Percentiles rank a stretch among this genome's conserved stretches.
phyloP scores from a whole-genome alignment of 2,797 vertebrate species.

The Chaenodraco wilsoni region DNA sequence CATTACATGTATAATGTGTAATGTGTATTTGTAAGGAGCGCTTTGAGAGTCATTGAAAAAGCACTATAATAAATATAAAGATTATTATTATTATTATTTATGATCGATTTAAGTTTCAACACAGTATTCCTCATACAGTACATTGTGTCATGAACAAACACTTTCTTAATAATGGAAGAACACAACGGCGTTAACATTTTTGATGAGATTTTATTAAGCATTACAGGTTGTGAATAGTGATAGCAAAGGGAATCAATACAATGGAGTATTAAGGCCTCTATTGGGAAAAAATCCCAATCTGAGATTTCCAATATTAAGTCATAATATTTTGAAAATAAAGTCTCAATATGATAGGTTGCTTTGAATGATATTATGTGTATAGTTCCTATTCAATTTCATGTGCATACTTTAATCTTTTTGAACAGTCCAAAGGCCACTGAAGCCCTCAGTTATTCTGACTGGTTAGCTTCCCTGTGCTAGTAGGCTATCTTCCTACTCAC shows the following conservation, averaged over 20 bases:
- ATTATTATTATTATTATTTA: neutral
- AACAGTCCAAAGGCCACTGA: neutral
- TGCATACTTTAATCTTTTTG: neutral
- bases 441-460: neutral
- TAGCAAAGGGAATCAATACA: constrained; percentile 31
- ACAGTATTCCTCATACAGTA: neutral
- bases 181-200: constrained; percentile 46
- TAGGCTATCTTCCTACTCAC: neutral
- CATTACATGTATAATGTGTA: too few species aligned
- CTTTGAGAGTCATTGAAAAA: too few species aligned
- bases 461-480: neutral
- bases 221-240: constrained; percentile 62
- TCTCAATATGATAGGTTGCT: neutral
- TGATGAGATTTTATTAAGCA: constrained; percentile 73
- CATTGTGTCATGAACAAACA: neutral
- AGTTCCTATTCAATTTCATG: neutral
- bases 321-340: neutral
- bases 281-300: neutral
- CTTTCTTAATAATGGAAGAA: constrained; percentile 7
- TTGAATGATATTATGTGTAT: neutral
- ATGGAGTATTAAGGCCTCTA: neutral
- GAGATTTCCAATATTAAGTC: neutral
- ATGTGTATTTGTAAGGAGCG: too few species aligned
- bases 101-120: neutral
- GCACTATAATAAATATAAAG: too few species aligned